A percentile compares a stretch with the other conserved stretches of the same genome.
Conservation (phyloP, 2,888 invertebrate genomes). For the Archaeoteleia sp. region DNA sequence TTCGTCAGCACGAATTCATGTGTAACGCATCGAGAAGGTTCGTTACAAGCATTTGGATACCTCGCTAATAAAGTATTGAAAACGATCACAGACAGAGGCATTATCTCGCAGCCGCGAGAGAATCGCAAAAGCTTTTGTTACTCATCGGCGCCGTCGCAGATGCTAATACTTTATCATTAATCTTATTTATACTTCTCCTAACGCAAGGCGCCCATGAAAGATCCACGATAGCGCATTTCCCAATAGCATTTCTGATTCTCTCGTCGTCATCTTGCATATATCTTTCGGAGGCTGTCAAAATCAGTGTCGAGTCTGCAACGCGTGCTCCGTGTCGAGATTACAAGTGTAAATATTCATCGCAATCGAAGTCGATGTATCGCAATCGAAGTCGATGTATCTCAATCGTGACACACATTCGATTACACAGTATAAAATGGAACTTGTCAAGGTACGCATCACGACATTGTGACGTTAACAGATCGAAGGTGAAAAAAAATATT, state of each 20-base stretch:
- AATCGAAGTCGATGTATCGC: no score
- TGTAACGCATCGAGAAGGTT: neutral
- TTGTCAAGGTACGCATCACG: no score
- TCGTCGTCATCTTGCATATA: constrained; percentile 46
- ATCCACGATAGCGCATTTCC: constrained; percentile 4
- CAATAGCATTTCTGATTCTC: constrained; percentile 57
- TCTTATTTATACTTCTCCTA: constrained; percentile 55
- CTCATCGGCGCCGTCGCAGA: constrained; percentile 39
- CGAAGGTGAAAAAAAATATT: no score
- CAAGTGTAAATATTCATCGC: no score
- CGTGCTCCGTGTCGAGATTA: constrained; percentile 56
- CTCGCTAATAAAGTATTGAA: constrained; percentile 63
- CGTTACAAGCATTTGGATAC: constrained; percentile 66
- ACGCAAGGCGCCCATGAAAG: constrained; percentile 40
- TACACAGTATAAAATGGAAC: no score
- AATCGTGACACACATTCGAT: no score
- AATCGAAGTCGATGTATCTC: no score
- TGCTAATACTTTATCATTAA: constrained; percentile 57
- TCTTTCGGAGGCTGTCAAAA: constrained; percentile 59
- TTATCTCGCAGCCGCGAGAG: constrained; percentile 55
- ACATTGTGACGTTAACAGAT: no score
- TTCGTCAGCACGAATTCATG: neutral
- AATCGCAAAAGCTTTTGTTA: constrained; percentile 47
- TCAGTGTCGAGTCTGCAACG: constrained; percentile 61
- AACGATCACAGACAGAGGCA: constrained; percentile 70